phyloP scores from a whole-genome alignment of 1,140 invertebrate genomes.

The Colletes latitarsis region DNA sequence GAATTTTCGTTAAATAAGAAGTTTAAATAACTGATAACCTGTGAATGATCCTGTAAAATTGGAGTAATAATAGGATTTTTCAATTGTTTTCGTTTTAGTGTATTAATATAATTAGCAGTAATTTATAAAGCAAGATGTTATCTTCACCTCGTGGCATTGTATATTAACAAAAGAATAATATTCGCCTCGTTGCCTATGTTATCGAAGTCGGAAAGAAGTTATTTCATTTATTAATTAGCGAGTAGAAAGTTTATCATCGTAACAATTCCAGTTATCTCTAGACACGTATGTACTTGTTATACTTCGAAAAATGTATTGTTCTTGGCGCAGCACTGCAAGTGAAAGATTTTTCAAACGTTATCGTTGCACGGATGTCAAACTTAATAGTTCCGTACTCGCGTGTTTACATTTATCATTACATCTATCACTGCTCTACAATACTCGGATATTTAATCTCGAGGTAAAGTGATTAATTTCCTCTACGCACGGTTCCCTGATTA shows the following conservation, averaged over 20 bases:
- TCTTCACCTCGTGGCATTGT: no score
- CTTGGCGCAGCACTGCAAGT: not conserved
- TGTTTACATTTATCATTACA: not conserved
- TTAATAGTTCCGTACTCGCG: not conserved
- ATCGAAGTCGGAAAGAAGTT: not conserved
- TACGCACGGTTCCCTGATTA: not conserved
- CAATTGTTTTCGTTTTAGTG: no score
- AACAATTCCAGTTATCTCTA: not conserved
- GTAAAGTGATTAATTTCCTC: constrained; percentile 25
- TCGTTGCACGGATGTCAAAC: not conserved
- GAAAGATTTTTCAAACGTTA: not conserved
- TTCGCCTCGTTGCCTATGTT: not conserved
- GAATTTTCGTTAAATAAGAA: no score
- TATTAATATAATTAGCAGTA: not conserved
- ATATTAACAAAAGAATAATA: not conserved
- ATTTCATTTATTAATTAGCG: not conserved
- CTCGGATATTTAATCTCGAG: not conserved
- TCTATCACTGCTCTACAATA: not conserved
- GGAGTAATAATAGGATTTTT: no score
- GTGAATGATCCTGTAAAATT: no score
- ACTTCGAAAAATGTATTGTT: constrained; percentile 4
- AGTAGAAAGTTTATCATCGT: not conserved
- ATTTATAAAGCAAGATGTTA: not conserved
- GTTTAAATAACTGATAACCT: no score
- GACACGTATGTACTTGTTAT: not conserved